Evolutionary conservation across 2,797 vertebrate genomes (phyloP).

Genomic region (Pseudotriccus pelzelni): DNA sequence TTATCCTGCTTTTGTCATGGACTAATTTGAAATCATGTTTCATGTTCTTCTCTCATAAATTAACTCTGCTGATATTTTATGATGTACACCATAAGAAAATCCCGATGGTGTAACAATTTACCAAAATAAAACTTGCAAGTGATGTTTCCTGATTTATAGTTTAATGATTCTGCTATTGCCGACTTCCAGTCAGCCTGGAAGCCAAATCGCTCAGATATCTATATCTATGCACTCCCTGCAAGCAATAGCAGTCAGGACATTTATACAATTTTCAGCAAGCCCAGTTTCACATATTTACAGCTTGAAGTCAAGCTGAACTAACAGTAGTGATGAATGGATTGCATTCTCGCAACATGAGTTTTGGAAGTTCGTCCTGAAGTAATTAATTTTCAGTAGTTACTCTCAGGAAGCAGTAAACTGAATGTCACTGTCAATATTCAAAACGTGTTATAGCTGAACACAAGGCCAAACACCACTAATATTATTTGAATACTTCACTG

Average conservation of each 20-base stretch:
- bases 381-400: not conserved
- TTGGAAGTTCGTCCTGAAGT: not conserved
- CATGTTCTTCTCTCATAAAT: not conserved
- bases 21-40: not conserved
- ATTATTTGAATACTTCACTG: not conserved
- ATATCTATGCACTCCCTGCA: not conserved
- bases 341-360: rapidly evolving
- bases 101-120: not conserved
- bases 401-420: not conserved
- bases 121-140: not conserved
- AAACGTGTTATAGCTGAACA: not conserved
- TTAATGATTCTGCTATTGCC: not conserved
- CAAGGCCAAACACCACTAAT: not conserved
- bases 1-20: not conserved
- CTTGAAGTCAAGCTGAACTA: not conserved
- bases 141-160: not conserved
- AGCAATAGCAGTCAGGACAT: rapidly evolving
- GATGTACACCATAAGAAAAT: not conserved
- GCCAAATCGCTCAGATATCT: not conserved
- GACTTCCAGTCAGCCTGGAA: not conserved
- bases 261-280: not conserved
- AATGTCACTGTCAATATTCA: not conserved
- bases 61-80: not conserved
- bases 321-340: not conserved
- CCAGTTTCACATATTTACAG: not conserved